Evolutionary conservation across 2,888 invertebrate genomes (phyloP).

Genomic region (Leptodirus hochenwartii): DNA sequence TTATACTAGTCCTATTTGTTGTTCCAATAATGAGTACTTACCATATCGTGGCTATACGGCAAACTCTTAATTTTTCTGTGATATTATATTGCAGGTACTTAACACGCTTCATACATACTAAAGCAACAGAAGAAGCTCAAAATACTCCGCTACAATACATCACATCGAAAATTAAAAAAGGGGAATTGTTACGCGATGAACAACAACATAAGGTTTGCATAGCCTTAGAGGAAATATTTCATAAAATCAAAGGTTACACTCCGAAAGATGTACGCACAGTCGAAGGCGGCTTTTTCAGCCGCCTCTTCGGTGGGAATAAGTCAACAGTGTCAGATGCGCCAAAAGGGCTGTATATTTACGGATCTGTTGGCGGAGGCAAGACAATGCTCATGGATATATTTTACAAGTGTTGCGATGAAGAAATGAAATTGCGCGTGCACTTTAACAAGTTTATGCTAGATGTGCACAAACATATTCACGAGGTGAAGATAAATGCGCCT

Average conservation of each 20-base stretch:
- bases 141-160: too few relatives aligned
- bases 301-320: constrained; percentile 15
- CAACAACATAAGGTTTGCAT: constrained; percentile 54
- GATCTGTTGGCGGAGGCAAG: constrained; percentile 90
- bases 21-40: too few relatives aligned
- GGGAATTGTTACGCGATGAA: constrained; percentile 43
- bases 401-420: constrained; percentile 54
- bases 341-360: constrained; percentile 74
- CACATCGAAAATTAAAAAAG: constrained; percentile 40
- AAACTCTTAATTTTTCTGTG: too few relatives aligned
- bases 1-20: too few relatives aligned
- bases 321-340: constrained; percentile 28
- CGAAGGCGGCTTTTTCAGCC: constrained; percentile 24
- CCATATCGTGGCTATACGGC: too few relatives aligned
- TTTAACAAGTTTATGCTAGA: constrained; percentile 97
- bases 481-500: constrained; percentile 61
- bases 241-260: constrained; percentile 39
- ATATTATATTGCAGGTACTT: too few relatives aligned
- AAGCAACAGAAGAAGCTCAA: too few relatives aligned
- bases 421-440: constrained; percentile 67
- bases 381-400: constrained; percentile 99
- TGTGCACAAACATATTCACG: constrained; percentile 80
- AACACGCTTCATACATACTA: too few relatives aligned
- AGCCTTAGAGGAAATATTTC: constrained; percentile 49
- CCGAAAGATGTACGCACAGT: constrained; percentile 22